A percentile compares a stretch with the other conserved stretches of the same genome.
Conservation (phyloP, 2,113 vertebrate species). For the Accipiter cooperii region DNA sequence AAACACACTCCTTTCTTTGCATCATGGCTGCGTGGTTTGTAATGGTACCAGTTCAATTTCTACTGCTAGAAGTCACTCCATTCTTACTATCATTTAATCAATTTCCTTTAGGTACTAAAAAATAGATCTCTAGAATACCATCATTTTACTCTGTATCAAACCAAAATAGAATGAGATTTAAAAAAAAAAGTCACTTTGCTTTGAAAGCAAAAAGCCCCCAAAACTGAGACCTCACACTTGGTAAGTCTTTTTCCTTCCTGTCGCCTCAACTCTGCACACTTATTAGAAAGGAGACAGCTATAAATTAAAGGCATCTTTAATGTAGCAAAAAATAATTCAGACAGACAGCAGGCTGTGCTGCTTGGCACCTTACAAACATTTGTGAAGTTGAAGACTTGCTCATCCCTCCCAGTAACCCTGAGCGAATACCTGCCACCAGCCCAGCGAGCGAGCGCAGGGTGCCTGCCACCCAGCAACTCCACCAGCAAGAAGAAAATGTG, state of each 20-base stretch:
- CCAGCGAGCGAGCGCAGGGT: rapidly evolving
- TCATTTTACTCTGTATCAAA: neutral
- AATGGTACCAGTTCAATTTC: neutral
- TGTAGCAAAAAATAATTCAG: neutral
- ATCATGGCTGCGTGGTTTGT: neutral
- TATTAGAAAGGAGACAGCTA: neutral
- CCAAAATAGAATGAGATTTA: neutral
- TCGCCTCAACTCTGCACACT: neutral
- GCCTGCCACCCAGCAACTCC: neutral
- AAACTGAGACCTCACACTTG: neutral
- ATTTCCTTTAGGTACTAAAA: neutral
- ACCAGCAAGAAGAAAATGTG: neutral
- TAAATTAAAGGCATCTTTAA: neutral
- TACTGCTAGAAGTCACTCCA: neutral
- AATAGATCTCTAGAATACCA: neutral
- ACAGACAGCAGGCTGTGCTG: neutral
- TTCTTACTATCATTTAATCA: neutral
- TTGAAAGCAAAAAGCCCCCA: neutral
- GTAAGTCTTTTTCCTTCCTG: neutral
- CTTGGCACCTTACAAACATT: neutral
- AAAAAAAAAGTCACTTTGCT: too few species aligned
- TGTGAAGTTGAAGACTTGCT: neutral
- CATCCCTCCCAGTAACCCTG: neutral
- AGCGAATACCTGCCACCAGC: neutral
- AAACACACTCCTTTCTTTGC: neutral